Conservation (phyloP, 2,113 vertebrate genomes). For the Mobula birostris region DNA sequence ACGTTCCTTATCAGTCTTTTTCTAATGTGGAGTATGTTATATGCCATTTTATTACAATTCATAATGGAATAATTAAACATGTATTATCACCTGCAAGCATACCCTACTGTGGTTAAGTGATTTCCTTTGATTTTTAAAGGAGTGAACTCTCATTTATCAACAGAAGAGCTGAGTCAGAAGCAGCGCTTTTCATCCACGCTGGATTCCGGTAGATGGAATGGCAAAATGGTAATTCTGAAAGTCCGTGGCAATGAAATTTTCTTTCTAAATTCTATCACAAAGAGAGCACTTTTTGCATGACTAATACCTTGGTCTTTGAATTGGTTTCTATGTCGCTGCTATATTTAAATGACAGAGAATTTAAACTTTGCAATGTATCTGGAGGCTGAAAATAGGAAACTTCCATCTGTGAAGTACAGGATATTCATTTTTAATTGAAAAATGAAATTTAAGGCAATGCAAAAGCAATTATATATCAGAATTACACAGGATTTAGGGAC, state of each 20-base stretch:
- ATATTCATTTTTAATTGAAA: conserved; percentile 20
- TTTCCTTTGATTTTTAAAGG: conserved; percentile 29
- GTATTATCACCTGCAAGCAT: conserved; percentile 23
- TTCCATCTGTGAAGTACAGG: not conserved
- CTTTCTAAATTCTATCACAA: conserved; percentile 37
- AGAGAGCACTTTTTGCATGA: conserved; percentile 24
- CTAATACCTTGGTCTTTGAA: conserved; percentile 36
- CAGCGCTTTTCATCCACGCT: not conserved
- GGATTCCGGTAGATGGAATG: conserved; percentile 9
- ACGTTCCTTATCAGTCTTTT: not conserved
- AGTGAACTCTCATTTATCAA: conserved; percentile 11
- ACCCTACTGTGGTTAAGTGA: not conserved
- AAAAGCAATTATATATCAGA: not conserved
- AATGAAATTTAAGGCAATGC: not conserved
- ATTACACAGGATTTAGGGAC: not conserved
- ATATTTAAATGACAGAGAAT: conserved; percentile 23
- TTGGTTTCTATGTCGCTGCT: not conserved
- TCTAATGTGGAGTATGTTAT: not conserved
- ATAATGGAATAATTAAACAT: conserved; percentile 19
- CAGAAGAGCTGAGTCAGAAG: conserved; percentile 9
- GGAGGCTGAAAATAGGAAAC: not conserved
- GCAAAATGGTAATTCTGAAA: conserved; percentile 31
- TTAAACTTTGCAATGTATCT: conserved; percentile 22
- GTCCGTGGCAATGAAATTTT: not conserved
- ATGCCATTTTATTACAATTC: conserved; percentile 4